Percentiles rank a stretch among this genome's conserved stretches.
Conservation (phyloP, 2,113 vertebrate genomes). For the Bos taurus region DNA sequence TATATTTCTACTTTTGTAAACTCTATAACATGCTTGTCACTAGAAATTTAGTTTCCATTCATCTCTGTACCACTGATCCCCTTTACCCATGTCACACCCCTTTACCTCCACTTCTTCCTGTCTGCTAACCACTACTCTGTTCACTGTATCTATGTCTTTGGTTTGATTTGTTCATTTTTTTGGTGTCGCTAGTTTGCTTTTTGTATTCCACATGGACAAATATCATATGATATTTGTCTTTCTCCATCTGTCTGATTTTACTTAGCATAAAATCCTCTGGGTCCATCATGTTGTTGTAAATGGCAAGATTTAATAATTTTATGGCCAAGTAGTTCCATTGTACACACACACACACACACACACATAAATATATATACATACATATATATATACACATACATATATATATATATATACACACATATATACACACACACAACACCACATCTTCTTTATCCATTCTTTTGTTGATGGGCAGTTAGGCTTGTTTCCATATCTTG, state of each 20-base stretch:
- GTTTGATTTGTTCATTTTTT: not conserved
- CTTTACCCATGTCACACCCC: not conserved
- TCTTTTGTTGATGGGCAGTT: not conserved
- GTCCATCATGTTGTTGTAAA: not conserved
- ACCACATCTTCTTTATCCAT: not conserved
- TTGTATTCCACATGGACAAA: not conserved
- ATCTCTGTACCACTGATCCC: not conserved
- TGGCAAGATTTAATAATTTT: not conserved
- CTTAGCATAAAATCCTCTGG: not conserved
- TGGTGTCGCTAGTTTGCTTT: not conserved
- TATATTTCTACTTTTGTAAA: not conserved
- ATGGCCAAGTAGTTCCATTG: not conserved
- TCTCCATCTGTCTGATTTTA: not conserved
- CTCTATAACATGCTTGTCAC: not conserved
- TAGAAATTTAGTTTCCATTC: not conserved
- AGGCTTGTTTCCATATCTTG: not conserved
- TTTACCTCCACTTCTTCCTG: not conserved
- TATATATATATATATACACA: no score
- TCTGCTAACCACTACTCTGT: not conserved
- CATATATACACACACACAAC: accelerated
- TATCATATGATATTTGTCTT: not conserved
- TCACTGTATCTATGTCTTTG: not conserved
- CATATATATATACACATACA: not conserved
- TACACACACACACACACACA: not conserved
- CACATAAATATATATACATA: no score